Percentiles rank a stretch among this genome's conserved stretches.
phyloP scores from a whole-genome alignment of 2,113 vertebrate genomes.

The pig (Sus scrofa) region DNA sequence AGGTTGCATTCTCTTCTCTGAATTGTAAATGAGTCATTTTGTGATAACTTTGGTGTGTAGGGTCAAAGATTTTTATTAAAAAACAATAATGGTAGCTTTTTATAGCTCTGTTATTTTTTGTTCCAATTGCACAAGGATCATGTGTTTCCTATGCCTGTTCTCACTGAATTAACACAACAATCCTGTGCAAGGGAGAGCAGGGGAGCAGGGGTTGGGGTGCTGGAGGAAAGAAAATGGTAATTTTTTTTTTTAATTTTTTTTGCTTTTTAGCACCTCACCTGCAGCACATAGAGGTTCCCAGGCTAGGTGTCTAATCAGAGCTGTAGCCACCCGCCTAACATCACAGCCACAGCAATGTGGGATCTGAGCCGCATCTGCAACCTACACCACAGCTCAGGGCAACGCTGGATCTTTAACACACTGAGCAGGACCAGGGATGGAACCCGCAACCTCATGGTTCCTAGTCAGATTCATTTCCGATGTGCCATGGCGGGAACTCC shows the following conservation, averaged over 20 bases:
- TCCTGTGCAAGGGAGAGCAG: background rate
- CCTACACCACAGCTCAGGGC: too few relatives aligned
- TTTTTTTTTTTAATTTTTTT: background rate
- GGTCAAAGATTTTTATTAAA: slow-evolving; percentile 24
- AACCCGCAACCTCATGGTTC: too few relatives aligned
- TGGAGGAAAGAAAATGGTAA: background rate
- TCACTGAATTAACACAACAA: background rate
- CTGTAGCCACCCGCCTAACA: too few relatives aligned
- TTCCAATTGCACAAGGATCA: background rate
- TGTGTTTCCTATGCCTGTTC: background rate
- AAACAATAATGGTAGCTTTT: background rate
- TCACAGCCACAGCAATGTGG: too few relatives aligned
- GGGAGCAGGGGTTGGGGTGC: background rate
- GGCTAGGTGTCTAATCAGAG: too few relatives aligned
- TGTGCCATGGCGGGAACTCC: too few relatives aligned
- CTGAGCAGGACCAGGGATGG: too few relatives aligned
- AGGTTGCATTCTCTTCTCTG: background rate
- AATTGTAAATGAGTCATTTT: slow-evolving; percentile 10
- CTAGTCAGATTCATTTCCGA: too few relatives aligned
- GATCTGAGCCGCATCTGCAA: too few relatives aligned
- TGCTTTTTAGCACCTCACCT: background rate
- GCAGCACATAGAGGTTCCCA: too few relatives aligned
- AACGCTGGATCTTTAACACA: too few relatives aligned
- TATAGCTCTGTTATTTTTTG: background rate
- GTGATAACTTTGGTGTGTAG: background rate